Evolutionary conservation across 2,797 vertebrate species (phyloP), one percentile per base, ranked within the genome.

Genomic region (Ambastaia sidthimunki): DNA sequence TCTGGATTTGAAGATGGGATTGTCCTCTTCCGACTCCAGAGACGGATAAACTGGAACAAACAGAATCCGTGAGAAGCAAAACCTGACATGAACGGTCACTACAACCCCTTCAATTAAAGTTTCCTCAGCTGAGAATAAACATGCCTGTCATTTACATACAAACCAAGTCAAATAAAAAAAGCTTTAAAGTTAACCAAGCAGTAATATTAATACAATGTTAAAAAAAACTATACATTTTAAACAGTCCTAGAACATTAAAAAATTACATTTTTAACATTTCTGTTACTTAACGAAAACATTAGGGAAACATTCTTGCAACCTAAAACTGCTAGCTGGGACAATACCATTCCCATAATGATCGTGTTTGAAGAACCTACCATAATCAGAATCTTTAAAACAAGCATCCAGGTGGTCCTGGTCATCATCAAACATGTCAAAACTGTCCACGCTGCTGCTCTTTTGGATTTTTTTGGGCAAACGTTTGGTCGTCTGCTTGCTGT

Each of bases 341-440:
- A 9, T 41, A 41, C 37, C 37, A 6, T 37, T 37, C 34, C 34
- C 34, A 37, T 37, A 37, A 37, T 37, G 2, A 37, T 37, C 34
- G 7, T 37, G 34, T 37, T 41, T 55, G n/a, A 25, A 70, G 52
- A 54, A 73, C 93, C 90, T 83, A 98, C 98, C 98, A 0, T 98
- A 99, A 86, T 99, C 98, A 0, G 98, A 99, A 91, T 99, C 98
- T 88, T 96, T 99, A 89, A 99, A 99, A 84, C 98, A 99, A 2
- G 98, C 97, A 0, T 98, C 97, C 86, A 99, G 83, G 91, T 99
- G 97, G 88, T 99, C 98, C 90, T 98, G 98, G 63, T 99, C 98
- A 60, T 99, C 97, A 0, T 98, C 96, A 0, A 96, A 98, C 76
- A 95, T 95, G 44, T 98, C 97, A 0, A 96, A 90, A 63, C 96